Conservation (phyloP, 2,888 invertebrate genomes). For the Thecocarcelia acutangulata region DNA sequence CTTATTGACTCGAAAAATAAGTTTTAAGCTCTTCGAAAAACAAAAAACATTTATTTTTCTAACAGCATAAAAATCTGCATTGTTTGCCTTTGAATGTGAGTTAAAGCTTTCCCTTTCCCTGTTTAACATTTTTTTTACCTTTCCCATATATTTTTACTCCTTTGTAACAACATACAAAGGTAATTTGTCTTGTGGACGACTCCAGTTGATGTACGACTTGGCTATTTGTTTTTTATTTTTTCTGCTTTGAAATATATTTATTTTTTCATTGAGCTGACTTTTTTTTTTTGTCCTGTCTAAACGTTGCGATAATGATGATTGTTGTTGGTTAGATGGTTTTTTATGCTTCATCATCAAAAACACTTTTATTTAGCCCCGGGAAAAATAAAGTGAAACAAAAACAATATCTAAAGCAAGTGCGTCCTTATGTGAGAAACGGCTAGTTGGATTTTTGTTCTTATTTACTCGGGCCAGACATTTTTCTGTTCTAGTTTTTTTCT, state of each 20-base stretch:
- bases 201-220: slow-evolving; percentile 44
- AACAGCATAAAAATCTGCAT: slow-evolving; percentile 62
- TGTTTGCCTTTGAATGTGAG: slow-evolving; percentile 42
- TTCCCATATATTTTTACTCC: slow-evolving; percentile 37
- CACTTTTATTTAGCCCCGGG: slow-evolving; percentile 28
- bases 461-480: slow-evolving; percentile 13
- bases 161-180: slow-evolving; percentile 50
- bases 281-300: slow-evolving; percentile 23
- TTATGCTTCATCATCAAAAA: slow-evolving; percentile 58
- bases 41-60: neutral
- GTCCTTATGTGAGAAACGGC: neutral
- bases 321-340: slow-evolving; percentile 58
- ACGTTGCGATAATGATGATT: slow-evolving; percentile 64
- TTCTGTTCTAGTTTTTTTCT: slow-evolving; percentile 25
- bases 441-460: neutral
- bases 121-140: slow-evolving; percentile 18
- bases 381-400: neutral
- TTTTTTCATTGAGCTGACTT: slow-evolving; percentile 38
- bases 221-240: slow-evolving; percentile 23
- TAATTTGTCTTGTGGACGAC: slow-evolving; percentile 63
- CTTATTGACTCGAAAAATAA: neutral
- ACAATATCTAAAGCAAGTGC: neutral
- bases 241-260: neutral
- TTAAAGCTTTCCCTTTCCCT: neutral
- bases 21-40: neutral